Conservation (phyloP, 2,888 invertebrate genomes). For the Agrotis clavis region DNA sequence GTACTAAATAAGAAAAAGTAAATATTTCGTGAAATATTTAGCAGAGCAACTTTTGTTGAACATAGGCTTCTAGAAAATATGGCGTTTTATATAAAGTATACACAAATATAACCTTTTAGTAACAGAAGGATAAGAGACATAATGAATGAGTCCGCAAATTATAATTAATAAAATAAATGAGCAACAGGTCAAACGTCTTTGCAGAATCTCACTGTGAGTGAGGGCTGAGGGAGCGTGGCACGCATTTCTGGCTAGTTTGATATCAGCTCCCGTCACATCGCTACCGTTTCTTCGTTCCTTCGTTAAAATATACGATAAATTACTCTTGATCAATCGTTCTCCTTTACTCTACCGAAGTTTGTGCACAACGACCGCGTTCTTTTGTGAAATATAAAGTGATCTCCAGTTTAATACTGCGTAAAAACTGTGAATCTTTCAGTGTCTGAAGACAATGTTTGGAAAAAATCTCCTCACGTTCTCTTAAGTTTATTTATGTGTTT, state of each 20-base stretch:
- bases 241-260: conserved; percentile 90
- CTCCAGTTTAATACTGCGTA: conserved; percentile 3
- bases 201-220: conserved; percentile 84
- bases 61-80: background rate
- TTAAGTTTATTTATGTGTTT: conserved; percentile 60
- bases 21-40: background rate
- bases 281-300: conserved; percentile 77
- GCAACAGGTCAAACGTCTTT: conserved; percentile 73
- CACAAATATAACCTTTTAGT: background rate
- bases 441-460: conserved; percentile 32
- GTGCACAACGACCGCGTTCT: conserved; percentile 39
- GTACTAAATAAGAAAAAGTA: background rate
- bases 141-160: conserved; percentile 17
- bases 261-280: conserved; percentile 88
- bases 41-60: background rate
- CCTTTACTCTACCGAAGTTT: conserved; percentile 42
- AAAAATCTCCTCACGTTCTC: conserved; percentile 43
- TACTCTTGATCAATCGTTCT: conserved; percentile 59
- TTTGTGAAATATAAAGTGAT: conserved; percentile 36
- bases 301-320: conserved; percentile 76
- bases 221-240: conserved; percentile 87
- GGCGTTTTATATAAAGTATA: background rate
- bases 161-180: conserved; percentile 56
- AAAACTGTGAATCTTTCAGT: conserved; percentile 32
- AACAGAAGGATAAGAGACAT: conserved; percentile 8